A percentile compares a stretch with the other conserved stretches of the same genome.
These are phyloP conservation scores for Clytia hemisphaerica DNA, from an alignment of 30 jellyfish, hydroid and myxozoan species.

Conservation along the genomic window DNA sequence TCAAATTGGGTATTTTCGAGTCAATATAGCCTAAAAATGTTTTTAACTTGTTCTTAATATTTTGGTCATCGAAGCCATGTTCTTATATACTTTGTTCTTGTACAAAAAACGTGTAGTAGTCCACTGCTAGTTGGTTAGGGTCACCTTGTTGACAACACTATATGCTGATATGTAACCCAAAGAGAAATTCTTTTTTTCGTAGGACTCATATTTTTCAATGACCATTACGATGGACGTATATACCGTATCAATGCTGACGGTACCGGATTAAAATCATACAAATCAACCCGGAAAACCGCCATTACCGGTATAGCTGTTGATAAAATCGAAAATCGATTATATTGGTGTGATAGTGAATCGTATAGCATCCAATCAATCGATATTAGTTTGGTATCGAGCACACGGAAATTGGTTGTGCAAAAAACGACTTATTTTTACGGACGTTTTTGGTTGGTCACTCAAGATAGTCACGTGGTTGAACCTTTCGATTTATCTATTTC, in stretches of 20 bases:
- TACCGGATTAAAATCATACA: neutral
- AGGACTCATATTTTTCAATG: constrained; percentile 18
- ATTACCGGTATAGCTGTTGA: constrained; percentile 82
- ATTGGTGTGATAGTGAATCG: constrained; percentile 67
- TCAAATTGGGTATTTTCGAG: no score
- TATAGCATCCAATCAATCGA: constrained; percentile 58
- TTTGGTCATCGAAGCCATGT: no score
- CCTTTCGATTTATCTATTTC: constrained; percentile 28
- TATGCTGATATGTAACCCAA: no score
- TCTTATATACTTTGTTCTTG: no score
- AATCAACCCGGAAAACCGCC: neutral
- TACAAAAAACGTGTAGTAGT: no score
- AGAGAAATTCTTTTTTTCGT: neutral
- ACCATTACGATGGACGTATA: neutral
- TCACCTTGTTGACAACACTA: no score
- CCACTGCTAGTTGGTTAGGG: no score
- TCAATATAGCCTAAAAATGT: no score
- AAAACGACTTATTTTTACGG: neutral
- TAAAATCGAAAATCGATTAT: constrained; percentile 39
- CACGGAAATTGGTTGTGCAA: constrained; percentile 13
- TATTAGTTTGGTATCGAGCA: constrained; percentile 21
- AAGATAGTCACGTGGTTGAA: constrained; percentile 11
- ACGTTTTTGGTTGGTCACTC: constrained; percentile 4
- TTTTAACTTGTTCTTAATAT: no score
- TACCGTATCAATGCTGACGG: constrained; percentile 32